Conservation (phyloP, 2,888 invertebrate genomes). For the Caradrina clavipalpis region DNA sequence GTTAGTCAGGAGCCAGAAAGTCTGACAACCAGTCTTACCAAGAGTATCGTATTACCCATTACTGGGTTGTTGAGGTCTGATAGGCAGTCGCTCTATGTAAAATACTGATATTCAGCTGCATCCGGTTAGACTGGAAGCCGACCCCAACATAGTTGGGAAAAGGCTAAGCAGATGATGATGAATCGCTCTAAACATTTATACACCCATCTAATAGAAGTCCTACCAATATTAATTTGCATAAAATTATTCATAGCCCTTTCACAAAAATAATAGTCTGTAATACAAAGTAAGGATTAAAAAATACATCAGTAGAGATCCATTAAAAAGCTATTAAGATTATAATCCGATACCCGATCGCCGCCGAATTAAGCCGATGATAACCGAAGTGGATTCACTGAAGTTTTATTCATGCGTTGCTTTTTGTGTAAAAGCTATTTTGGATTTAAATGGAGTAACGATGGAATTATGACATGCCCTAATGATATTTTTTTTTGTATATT, state of each 20-base stretch:
- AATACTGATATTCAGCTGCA: too few species aligned
- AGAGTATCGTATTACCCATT: too few species aligned
- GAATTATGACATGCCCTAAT: background rate
- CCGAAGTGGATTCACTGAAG: slow-evolving; percentile 23
- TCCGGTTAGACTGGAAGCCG: too few species aligned
- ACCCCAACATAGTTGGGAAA: too few species aligned
- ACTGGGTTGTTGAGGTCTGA: too few species aligned
- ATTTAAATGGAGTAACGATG: slow-evolving; percentile 1
- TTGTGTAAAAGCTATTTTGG: slow-evolving; percentile 21
- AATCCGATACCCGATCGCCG: slow-evolving; percentile 41
- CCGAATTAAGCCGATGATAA: slow-evolving; percentile 44
- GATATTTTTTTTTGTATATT: too few species aligned
- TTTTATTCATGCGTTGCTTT: slow-evolving; percentile 37
- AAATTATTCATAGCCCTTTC: slow-evolving; percentile 1
- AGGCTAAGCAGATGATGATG: too few species aligned
- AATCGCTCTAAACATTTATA: too few species aligned
- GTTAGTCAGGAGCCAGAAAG: too few species aligned
- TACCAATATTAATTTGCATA: slow-evolving; percentile 2
- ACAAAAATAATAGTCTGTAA: slow-evolving; percentile 8
- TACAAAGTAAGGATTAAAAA: slow-evolving; percentile 38
- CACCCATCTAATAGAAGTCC: background rate
- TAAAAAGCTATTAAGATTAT: slow-evolving; percentile 49
- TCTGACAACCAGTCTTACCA: too few species aligned
- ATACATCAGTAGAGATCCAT: slow-evolving; percentile 46
- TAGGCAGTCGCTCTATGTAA: too few species aligned